phyloP scores from a whole-genome alignment of 1,140 invertebrate genomes.

The Leptoteleia sp. region DNA sequence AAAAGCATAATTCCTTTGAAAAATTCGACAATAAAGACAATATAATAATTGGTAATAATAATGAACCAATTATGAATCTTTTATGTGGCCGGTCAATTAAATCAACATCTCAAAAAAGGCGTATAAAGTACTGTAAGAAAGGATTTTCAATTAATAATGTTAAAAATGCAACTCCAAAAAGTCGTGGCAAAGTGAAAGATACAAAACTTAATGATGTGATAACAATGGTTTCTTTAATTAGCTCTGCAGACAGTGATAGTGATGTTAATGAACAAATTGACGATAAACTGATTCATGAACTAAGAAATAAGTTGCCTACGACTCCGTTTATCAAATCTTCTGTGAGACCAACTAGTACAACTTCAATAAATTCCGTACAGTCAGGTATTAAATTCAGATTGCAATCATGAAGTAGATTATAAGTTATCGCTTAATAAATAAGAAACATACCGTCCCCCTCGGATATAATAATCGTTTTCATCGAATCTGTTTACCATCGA shows the following conservation, averaged over 20 bases:
- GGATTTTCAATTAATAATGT: slow-evolving; percentile 33
- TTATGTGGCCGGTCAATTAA: slow-evolving; percentile 69
- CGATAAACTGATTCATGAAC: slow-evolving; percentile 76
- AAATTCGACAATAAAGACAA: slow-evolving; percentile 46
- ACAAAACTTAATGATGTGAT: slow-evolving; percentile 76
- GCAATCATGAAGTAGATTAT: background rate
- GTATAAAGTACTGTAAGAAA: slow-evolving; percentile 71
- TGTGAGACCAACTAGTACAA: slow-evolving; percentile 60
- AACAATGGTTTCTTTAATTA: slow-evolving; percentile 83
- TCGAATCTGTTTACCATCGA: too few species aligned
- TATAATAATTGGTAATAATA: slow-evolving; percentile 29
- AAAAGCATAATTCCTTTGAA: slow-evolving; percentile 23
- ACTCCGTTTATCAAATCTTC: slow-evolving; percentile 77
- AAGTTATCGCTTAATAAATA: too few species aligned
- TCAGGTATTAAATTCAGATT: slow-evolving; percentile 73
- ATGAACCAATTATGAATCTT: slow-evolving; percentile 36
- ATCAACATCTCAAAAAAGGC: slow-evolving; percentile 74
- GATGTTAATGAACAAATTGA: slow-evolving; percentile 77
- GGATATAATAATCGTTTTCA: too few species aligned
- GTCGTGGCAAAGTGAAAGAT: slow-evolving; percentile 44
- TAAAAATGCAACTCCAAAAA: slow-evolving; percentile 61
- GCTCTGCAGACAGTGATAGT: slow-evolving; percentile 81
- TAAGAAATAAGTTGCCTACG: slow-evolving; percentile 77
- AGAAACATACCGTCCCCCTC: too few species aligned
- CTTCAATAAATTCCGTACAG: slow-evolving; percentile 78